Conservation (phyloP, 2,888 invertebrate species). For the Tridacna gigas region DNA sequence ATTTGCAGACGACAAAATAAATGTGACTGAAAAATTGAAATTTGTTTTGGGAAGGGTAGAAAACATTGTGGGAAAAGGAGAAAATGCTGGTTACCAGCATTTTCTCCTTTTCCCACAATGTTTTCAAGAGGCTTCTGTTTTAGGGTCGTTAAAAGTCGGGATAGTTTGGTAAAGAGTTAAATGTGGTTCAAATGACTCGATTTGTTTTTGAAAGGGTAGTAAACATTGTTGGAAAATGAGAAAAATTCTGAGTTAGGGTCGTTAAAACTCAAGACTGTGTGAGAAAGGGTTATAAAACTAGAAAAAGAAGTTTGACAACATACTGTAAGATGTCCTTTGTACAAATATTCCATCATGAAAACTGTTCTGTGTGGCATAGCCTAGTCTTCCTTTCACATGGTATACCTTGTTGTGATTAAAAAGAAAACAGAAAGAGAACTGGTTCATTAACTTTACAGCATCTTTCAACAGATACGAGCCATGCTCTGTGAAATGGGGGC, state of each 20-base stretch:
- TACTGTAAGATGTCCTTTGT: conserved; percentile 80
- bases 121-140: too few species aligned
- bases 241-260: neutral
- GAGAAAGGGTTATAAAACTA: neutral
- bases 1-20: too few species aligned
- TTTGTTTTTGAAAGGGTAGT: too few species aligned
- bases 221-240: too few species aligned
- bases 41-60: too few species aligned
- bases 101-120: neutral
- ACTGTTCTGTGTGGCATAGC: conserved; percentile 78
- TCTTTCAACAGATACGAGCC: too few species aligned
- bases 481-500: too few species aligned
- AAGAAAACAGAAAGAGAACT: too few species aligned
- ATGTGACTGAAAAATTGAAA: too few species aligned
- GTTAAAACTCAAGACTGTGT: neutral
- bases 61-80: too few species aligned
- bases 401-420: conserved; percentile 74
- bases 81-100: neutral
- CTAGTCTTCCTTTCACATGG: conserved; percentile 81
- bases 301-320: conserved; percentile 46
- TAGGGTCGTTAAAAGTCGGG: neutral
- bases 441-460: too few species aligned
- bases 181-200: too few species aligned
- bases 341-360: conserved; percentile 74
- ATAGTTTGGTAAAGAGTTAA: neutral